A percentile compares a stretch with the other conserved stretches of the same genome.
Conservation (phyloP, 2,888 invertebrate species). For the Prosapia bicincta region DNA sequence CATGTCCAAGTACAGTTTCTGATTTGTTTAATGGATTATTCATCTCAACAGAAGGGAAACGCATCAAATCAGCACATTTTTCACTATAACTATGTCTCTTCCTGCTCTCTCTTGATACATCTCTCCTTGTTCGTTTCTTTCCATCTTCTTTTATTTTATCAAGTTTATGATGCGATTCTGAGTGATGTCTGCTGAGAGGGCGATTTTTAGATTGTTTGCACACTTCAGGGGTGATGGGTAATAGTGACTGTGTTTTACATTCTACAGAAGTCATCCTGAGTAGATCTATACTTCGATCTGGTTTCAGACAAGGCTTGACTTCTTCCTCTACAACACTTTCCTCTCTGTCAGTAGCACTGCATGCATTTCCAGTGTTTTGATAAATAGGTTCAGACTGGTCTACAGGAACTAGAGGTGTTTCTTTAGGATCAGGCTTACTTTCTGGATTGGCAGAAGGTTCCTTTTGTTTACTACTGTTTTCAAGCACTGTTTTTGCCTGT, state of each 20-base stretch:
- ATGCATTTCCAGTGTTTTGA: constrained; percentile 25
- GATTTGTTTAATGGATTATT: constrained; percentile 17
- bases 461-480: constrained; percentile 16
- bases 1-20: neutral
- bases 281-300: constrained; percentile 32
- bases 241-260: constrained; percentile 35
- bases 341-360: neutral
- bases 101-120: constrained; percentile 1
- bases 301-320: neutral
- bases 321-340: constrained; percentile 12
- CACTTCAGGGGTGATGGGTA: constrained; percentile 37
- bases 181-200: constrained; percentile 23
- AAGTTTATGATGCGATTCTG: neutral
- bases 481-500: neutral
- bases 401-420: neutral
- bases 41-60: constrained; percentile 35
- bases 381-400: constrained; percentile 32
- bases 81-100: constrained; percentile 15
- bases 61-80: constrained; percentile 31
- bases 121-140: constrained; percentile 14
- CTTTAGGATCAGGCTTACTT: neutral
- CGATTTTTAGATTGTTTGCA: constrained; percentile 27
- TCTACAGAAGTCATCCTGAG: constrained; percentile 40
- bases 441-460: neutral
- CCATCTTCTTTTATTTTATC: constrained; percentile 10